Evolutionary conservation across 2,888 invertebrate species (phyloP).

Genomic region (Acanthosoma haemorrhoidale): DNA sequence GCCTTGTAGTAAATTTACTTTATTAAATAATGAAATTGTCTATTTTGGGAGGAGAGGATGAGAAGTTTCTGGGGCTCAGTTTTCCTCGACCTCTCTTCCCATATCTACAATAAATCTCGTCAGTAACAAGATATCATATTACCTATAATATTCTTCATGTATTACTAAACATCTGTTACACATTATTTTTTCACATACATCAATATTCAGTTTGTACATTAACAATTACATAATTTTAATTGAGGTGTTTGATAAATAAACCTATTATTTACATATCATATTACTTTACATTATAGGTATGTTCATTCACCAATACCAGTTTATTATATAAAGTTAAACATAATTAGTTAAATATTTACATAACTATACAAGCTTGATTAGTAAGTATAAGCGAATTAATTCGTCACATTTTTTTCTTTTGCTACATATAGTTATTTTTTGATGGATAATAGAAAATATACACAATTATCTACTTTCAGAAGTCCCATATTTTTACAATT

Average conservation of each 20-base stretch:
- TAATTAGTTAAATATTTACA: background rate
- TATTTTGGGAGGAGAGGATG: slow-evolving; percentile 11
- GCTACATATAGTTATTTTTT: background rate
- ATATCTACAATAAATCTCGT: background rate
- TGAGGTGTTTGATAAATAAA: background rate
- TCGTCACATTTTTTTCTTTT: background rate
- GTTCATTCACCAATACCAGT: no score
- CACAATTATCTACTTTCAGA: background rate
- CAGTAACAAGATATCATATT: background rate
- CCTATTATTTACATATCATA: background rate
- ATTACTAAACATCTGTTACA: background rate
- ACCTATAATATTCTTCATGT: background rate
- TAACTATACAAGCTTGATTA: background rate
- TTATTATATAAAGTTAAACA: background rate
- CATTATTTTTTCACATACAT: background rate
- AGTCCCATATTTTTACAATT: background rate
- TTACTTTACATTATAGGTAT: background rate
- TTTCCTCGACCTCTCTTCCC: slow-evolving; percentile 9
- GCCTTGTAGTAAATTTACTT: background rate
- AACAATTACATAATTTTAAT: background rate
- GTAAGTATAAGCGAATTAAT: background rate
- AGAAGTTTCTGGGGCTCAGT: slow-evolving; percentile 19
- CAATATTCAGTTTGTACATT: background rate
- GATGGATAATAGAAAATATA: background rate
- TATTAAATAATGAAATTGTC: background rate